A percentile compares a stretch with the other conserved stretches of the same genome.
These are phyloP conservation scores for Zonitis immaculata DNA, from an alignment of 2,888 invertebrate genomes.

Conservation along the genomic window DNA sequence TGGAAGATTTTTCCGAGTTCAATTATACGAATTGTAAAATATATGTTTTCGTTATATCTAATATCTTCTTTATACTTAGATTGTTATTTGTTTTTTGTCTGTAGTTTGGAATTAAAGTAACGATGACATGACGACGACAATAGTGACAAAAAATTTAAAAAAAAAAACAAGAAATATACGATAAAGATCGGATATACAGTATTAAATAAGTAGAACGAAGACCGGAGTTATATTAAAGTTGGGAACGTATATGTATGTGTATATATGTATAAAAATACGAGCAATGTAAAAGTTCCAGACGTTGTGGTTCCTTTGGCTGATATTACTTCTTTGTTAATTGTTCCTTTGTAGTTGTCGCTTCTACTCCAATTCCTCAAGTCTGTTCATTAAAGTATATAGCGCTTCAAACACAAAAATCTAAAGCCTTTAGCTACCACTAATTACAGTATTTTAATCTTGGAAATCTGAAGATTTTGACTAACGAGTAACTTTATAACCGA, in stretches of 20 bases:
- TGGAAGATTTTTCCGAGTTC: conserved; percentile 7
- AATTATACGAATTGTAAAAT: conserved; percentile 15
- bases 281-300: conserved; percentile 37
- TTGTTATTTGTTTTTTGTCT: too few relatives aligned
- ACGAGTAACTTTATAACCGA: not conserved
- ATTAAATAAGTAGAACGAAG: not conserved
- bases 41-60: not conserved
- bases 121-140: not conserved
- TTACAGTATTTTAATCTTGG: conserved; percentile 40
- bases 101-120: too few relatives aligned
- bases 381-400: conserved; percentile 43
- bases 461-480: conserved; percentile 8
- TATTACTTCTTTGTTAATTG: conserved; percentile 49
- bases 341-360: conserved; percentile 44
- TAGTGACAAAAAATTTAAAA: not conserved
- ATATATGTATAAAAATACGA: too few relatives aligned
- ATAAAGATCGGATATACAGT: too few relatives aligned
- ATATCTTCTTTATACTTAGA: not conserved
- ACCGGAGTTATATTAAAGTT: conserved; percentile 30
- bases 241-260: conserved; percentile 29
- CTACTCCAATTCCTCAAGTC: conserved; percentile 40
- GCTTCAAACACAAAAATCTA: conserved; percentile 32
- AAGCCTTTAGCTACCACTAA: conserved; percentile 41
- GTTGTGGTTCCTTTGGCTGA: conserved; percentile 43
- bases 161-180: too few relatives aligned